phyloP scores from a whole-genome alignment of 2,797 vertebrate genomes.

The Enteromius mattozi region DNA sequence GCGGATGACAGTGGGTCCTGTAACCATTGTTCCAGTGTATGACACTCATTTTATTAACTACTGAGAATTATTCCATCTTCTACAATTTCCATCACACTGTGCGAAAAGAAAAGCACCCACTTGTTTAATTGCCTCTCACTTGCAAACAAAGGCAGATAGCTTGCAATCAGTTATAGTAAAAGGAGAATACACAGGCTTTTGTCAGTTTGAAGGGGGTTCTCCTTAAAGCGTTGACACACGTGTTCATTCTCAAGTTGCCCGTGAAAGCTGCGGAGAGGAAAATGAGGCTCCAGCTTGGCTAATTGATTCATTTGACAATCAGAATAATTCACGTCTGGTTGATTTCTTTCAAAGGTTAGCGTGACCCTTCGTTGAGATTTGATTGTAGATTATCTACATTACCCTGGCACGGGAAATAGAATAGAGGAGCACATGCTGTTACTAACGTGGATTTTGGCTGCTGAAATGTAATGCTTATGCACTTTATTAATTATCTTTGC shows the following conservation, averaged over 20 bases:
- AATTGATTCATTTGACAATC: constrained; percentile 59
- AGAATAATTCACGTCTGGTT: constrained; percentile 43
- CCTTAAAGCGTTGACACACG: constrained; percentile 17
- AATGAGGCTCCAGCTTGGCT: constrained; percentile 48
- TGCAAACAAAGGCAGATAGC: constrained; percentile 45
- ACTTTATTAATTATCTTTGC: constrained; percentile 46
- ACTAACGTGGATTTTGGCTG: constrained; percentile 25
- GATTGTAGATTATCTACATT: constrained; percentile 32
- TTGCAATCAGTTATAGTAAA: constrained; percentile 54
- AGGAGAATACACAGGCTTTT: constrained; percentile 25
- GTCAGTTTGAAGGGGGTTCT: constrained; percentile 1
- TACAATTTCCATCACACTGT: constrained; percentile 49
- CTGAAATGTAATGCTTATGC: constrained; percentile 30
- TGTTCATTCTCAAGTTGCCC: constrained; percentile 27
- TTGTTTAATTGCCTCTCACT: constrained; percentile 51
- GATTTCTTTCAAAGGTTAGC: constrained; percentile 46
- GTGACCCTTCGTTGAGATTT: constrained; percentile 35
- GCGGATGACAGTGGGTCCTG: constrained; percentile 36
- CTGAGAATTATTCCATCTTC: constrained; percentile 52
- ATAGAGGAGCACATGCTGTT: constrained; percentile 27
- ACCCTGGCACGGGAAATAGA: neutral
- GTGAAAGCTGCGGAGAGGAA: constrained; percentile 19
- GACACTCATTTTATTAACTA: constrained; percentile 59
- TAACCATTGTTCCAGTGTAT: constrained; percentile 55
- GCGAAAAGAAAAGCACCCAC: constrained; percentile 47